Conservation (phyloP, 2,797 vertebrate species). For the Tympanoctomys barrerae region DNA sequence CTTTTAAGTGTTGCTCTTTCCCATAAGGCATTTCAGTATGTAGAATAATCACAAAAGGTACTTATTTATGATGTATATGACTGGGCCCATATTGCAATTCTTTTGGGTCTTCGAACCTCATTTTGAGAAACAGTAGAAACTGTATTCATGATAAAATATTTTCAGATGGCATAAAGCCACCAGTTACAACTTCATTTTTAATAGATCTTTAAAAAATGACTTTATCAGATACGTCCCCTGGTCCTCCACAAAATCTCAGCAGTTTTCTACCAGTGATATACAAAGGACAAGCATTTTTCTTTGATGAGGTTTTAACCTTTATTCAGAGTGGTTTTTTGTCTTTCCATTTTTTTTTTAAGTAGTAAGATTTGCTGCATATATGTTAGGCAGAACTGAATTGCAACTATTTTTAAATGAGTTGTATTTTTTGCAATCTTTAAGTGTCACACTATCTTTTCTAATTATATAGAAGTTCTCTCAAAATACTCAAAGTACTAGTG, state of each 20-base stretch:
- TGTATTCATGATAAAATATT: background rate
- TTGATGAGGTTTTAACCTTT: background rate
- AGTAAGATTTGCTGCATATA: background rate
- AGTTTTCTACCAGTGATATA: background rate
- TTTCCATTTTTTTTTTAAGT: background rate
- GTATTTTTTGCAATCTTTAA: background rate
- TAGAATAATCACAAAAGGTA: background rate
- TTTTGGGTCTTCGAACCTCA: background rate
- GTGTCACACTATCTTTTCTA: background rate
- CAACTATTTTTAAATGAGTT: background rate
- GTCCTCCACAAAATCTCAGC: background rate
- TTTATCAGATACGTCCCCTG: background rate
- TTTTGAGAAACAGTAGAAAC: background rate
- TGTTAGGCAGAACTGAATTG: background rate
- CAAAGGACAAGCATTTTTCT: background rate
- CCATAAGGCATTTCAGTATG: background rate
- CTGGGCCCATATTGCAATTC: background rate
- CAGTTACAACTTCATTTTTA: background rate
- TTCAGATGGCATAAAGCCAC: background rate
- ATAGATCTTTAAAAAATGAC: background rate
- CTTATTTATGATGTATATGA: background rate
- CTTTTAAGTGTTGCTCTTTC: background rate
- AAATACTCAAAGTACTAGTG: background rate
- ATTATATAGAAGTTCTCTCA: background rate
- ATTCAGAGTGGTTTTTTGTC: background rate